Evolutionary conservation across 2,888 invertebrate species (phyloP).

Genomic region (Hirtodrosophila trivittata): DNA sequence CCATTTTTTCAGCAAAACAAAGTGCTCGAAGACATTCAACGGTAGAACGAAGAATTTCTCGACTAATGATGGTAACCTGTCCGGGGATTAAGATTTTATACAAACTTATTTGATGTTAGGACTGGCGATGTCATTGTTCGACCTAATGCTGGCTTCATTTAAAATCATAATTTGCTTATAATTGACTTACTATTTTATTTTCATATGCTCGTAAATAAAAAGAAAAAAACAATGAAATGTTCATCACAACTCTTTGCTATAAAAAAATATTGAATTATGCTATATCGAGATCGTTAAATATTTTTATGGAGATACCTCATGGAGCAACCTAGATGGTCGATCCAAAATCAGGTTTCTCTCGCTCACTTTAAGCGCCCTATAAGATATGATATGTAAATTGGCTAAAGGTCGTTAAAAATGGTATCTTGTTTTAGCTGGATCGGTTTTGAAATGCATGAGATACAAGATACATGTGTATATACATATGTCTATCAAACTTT

Average conservation of each 20-base stretch:
- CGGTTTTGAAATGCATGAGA: conserved; percentile 17
- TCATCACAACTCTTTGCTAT: conserved; percentile 48
- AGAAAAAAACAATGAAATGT: conserved; percentile 23
- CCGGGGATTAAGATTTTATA: conserved; percentile 72
- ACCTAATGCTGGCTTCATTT: conserved; percentile 21
- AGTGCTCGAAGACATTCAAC: conserved; percentile 45
- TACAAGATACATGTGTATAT: conserved; percentile 21
- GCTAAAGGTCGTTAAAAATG: conserved; percentile 25
- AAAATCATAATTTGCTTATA: conserved; percentile 66
- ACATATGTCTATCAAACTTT: conserved; percentile 28
- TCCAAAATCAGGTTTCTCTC: conserved; percentile 45
- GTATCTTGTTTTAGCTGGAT: conserved; percentile 26
- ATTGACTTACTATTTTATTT: conserved; percentile 73
- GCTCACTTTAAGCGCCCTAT: conserved; percentile 13
- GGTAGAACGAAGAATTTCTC: conserved; percentile 36
- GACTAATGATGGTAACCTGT: conserved; percentile 58
- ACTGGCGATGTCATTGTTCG: no score
- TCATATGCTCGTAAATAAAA: conserved; percentile 56
- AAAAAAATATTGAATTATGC: conserved; percentile 41
- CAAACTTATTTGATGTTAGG: conserved; percentile 40
- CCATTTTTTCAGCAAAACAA: conserved; percentile 38
- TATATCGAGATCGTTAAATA: conserved; percentile 55
- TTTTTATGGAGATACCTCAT: conserved; percentile 35
- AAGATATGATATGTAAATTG: conserved; percentile 38
- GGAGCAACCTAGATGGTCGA: conserved; percentile 6